These are phyloP conservation scores for Lepetodrilus schrolli DNA, from an alignment of 2,888 invertebrate species.

Conservation along the genomic window DNA sequence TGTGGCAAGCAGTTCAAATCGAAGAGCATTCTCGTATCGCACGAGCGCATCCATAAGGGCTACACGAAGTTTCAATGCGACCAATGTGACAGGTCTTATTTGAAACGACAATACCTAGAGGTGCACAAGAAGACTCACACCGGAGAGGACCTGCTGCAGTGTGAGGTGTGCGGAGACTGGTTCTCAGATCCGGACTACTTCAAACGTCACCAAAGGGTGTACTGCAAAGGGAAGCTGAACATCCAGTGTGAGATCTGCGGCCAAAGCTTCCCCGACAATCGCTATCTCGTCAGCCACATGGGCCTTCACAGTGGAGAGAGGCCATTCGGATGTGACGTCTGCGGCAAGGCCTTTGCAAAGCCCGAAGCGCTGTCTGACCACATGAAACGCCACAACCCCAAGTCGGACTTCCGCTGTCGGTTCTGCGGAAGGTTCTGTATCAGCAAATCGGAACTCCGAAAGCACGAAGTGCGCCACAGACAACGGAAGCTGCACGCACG, in stretches of 20 bases:
- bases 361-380: slow-evolving; percentile 27
- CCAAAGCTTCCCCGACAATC: slow-evolving; percentile 10
- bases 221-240: neutral
- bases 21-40: neutral
- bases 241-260: neutral
- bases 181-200: neutral
- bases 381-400: slow-evolving; percentile 29
- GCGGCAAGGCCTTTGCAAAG: slow-evolving; percentile 33
- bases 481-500: neutral
- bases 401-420: slow-evolving; percentile 18
- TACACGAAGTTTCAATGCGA: neutral
- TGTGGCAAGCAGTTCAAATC: neutral
- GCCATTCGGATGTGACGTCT: slow-evolving; percentile 30
- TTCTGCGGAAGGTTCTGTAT: slow-evolving; percentile 28
- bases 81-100: neutral
- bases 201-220: neutral
- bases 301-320: slow-evolving; percentile 33
- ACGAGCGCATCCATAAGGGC: neutral
- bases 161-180: neutral
- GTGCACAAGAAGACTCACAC: neutral
- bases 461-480: neutral
- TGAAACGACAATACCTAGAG: neutral
- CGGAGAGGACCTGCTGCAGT: neutral
- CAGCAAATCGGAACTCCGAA: slow-evolving; percentile 7
- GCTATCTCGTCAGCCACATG: slow-evolving; percentile 30